Evolutionary conservation across 2,888 invertebrate species (phyloP).

Genomic region (Digitonthophagus gazella): DNA sequence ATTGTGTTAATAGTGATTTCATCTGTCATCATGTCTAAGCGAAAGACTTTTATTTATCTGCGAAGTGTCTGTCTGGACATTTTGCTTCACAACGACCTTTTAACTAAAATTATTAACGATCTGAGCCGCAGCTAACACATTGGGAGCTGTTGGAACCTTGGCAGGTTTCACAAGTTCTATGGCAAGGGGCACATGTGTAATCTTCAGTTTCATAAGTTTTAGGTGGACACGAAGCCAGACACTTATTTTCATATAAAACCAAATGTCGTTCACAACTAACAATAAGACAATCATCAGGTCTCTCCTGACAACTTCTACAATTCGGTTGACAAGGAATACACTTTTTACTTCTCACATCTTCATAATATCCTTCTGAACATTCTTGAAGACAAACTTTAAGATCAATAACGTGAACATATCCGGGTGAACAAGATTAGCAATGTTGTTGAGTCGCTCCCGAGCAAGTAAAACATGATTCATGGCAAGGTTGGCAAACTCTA

Average conservation of each 20-base stretch:
- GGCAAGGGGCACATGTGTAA: constrained; percentile 79
- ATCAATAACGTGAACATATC: constrained; percentile 79
- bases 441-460: constrained; percentile 85
- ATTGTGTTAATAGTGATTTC: no score
- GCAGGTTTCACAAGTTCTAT: constrained; percentile 77
- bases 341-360: constrained; percentile 61
- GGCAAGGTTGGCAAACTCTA: constrained; percentile 81
- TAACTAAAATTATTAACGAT: constrained; percentile 67
- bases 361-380: constrained; percentile 88
- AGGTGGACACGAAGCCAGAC: constrained; percentile 79
- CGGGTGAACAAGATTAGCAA: constrained; percentile 80
- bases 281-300: constrained; percentile 81
- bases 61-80: constrained; percentile 74
- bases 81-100: constrained; percentile 70
- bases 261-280: constrained; percentile 86
- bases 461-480: constrained; percentile 86
- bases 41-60: no score
- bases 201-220: constrained; percentile 84
- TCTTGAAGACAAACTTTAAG: constrained; percentile 83
- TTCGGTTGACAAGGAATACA: constrained; percentile 85
- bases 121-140: constrained; percentile 77
- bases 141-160: constrained; percentile 73
- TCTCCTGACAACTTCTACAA: constrained; percentile 80
- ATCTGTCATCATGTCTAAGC: no score
- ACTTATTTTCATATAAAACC: constrained; percentile 77